Evolutionary conservation across 2,113 vertebrate species (phyloP).

Genomic region (Pteruthius melanotis): DNA sequence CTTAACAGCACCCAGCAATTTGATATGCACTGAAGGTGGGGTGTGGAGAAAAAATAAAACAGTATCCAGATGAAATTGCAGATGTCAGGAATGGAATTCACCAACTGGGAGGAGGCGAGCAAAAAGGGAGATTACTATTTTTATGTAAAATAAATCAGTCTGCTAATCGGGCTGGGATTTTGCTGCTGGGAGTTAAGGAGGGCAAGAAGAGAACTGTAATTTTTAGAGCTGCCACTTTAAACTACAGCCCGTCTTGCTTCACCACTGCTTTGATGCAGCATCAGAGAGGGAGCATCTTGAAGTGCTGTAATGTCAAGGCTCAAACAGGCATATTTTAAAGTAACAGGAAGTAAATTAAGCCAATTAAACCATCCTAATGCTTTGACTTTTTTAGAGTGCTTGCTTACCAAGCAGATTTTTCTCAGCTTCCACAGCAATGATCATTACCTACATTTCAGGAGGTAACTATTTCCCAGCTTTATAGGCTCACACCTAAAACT

Average conservation of each 20-base stretch:
- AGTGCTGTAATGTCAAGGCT: conserved; percentile 51
- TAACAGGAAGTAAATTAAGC: conserved; percentile 64
- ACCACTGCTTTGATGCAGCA: conserved; percentile 45
- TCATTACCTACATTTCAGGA: neutral
- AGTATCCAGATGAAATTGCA: conserved; percentile 57
- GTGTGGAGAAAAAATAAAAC: conserved; percentile 29
- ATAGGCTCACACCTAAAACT: neutral
- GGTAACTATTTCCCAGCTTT: neutral
- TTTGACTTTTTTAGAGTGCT: conserved; percentile 8
- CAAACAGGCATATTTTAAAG: conserved; percentile 62
- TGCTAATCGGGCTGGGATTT: conserved; percentile 70
- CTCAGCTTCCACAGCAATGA: neutral
- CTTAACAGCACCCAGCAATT: conserved; percentile 24
- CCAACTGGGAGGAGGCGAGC: conserved; percentile 15
- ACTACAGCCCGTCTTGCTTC: conserved; percentile 49
- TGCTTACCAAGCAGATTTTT: conserved; percentile 42
- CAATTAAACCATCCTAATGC: conserved; percentile 60
- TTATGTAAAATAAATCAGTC: conserved; percentile 69
- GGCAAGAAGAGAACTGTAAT: conserved; percentile 68
- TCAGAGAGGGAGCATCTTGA: conserved; percentile 49
- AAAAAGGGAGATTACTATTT: conserved; percentile 53
- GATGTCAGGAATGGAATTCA: conserved; percentile 63
- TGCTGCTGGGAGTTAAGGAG: conserved; percentile 67
- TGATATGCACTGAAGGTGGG: neutral
- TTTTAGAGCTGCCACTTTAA: conserved; percentile 67